Base-by-base conservation (phyloP, 2,797 vertebrate genomes). In the Sciurus vulgaris region DNA sequence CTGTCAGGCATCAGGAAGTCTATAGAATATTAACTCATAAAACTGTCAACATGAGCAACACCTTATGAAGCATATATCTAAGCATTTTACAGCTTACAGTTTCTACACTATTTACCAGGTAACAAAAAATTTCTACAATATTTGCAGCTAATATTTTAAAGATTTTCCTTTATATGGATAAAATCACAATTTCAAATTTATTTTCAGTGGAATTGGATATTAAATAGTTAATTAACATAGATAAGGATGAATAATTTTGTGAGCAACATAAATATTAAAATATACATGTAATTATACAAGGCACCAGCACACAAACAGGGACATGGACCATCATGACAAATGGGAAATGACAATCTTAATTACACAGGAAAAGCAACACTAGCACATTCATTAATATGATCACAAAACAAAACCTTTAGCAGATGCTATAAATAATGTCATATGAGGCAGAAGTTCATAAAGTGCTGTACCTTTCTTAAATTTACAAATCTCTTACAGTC, bases 11-110 rank as follows among this genome's bases (percentile, higher is more conserved):
- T 77, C 24, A 93, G 49, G 35, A 51, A 83, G 9, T 2, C 5
- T 59, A 81, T 0, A 30, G 7, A 30, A 94, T 93, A 7, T 10
- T 89, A 97, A 89, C 63, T 96, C 44, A 87, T 83, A 83, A 89
- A 97, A 67, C 41, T 95, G 69, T 44, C 86, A 93, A 24, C 8
- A 9, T 30, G 28, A 95, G 61, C 74, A 95, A 69, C 15, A 78
- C 30, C 5, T 73, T 24, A 87, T 14, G 28, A 54, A 95, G 85
- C 7, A 51, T 22, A 24, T 22, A 38, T 30, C 51, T 77, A 13
- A 81, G 20, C 3, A 7, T 51, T 88, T 3, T 89, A 26, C 17
- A 63, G 1, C 28, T 78, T 20, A 85, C 15, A 12, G 65, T 86
- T 38, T 90, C 44, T 92, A 41, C 67, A 82, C 14, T 92, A 81